Percentiles rank a stretch among this genome's conserved stretches.
phyloP scores from a whole-genome alignment of 2,888 invertebrate species.

The Branchellion lobata region DNA sequence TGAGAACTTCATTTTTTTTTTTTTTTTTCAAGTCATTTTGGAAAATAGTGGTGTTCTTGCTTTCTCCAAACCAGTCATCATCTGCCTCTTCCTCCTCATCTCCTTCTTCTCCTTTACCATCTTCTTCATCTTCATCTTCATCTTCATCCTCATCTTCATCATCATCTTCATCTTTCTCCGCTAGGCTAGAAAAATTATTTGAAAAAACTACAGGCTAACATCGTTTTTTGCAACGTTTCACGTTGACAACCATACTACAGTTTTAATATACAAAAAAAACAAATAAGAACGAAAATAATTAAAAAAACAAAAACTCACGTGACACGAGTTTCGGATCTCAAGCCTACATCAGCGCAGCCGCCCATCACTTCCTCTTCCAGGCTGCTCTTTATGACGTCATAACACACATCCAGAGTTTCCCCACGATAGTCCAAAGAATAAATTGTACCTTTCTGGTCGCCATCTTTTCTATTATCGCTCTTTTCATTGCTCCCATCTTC shows the following conservation, averaged over 20 bases:
- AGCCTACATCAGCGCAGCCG: neutral
- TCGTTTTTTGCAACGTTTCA: no score
- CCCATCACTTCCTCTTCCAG: neutral
- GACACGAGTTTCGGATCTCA: neutral
- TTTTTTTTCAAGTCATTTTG: neutral
- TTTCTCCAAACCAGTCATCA: conserved; percentile 13
- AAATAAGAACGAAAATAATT: neutral
- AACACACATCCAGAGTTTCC: neutral
- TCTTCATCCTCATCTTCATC: conserved; percentile 30
- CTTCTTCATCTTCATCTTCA: conserved; percentile 27
- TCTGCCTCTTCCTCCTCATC: neutral
- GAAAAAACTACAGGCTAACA: no score
- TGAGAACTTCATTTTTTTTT: neutral
- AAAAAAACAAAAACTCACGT: neutral
- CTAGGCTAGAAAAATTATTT: neutral
- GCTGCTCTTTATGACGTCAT: conserved; percentile 11
- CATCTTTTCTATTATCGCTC: neutral
- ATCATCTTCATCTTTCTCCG: neutral
- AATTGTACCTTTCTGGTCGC: neutral
- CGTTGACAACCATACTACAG: no score
- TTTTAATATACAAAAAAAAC: neutral
- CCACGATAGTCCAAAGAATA: conserved; percentile 11
- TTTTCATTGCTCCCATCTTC: neutral
- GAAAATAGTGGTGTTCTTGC: neutral
- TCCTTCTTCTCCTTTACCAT: neutral